Evolutionary conservation across 1,140 invertebrate species (phyloP).

Genomic region (Eubasilissa regina): DNA sequence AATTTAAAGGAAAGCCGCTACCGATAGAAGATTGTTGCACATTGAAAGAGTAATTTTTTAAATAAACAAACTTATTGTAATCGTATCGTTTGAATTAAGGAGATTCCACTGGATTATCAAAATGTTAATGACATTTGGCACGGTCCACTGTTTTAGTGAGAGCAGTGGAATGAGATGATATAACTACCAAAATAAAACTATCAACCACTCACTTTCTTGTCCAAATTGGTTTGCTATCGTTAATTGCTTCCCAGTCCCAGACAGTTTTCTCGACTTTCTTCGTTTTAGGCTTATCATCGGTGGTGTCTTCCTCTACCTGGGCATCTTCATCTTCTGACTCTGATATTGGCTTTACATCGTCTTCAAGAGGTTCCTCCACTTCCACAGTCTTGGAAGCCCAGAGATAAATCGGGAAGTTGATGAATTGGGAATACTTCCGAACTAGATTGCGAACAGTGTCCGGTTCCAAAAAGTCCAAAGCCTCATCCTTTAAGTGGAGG

Average conservation of each 20-base stretch:
- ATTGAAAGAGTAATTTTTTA: no score
- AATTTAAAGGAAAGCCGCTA: no score
- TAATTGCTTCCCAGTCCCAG: slow-evolving; percentile 98
- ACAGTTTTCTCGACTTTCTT: slow-evolving; percentile 96
- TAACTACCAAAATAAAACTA: no score
- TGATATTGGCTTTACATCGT: slow-evolving; percentile 69
- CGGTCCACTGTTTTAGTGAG: no score
- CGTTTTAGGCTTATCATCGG: slow-evolving; percentile 89
- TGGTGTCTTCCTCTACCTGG: slow-evolving; percentile 79
- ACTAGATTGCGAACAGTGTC: slow-evolving; percentile 93
- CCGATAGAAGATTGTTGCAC: no score
- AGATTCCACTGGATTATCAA: no score
- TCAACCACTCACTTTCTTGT: slow-evolving; percentile 79
- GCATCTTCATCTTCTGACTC: slow-evolving; percentile 77
- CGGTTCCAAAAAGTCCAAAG: slow-evolving; percentile 94
- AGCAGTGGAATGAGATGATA: no score
- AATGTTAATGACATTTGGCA: no score
- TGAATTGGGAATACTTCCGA: slow-evolving; percentile 99
- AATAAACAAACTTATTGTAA: no score
- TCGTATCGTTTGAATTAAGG: no score
- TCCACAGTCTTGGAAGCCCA: slow-evolving; percentile 95
- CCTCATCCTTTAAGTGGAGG: slow-evolving; percentile 97
- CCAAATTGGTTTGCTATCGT: slow-evolving; percentile 98
- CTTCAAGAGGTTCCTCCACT: slow-evolving; percentile 83
- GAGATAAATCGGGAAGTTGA: slow-evolving; percentile 98